These are phyloP conservation scores for Hypotaenidia philippensis DNA, from an alignment of 2,797 vertebrate genomes.

Conservation along the genomic window DNA sequence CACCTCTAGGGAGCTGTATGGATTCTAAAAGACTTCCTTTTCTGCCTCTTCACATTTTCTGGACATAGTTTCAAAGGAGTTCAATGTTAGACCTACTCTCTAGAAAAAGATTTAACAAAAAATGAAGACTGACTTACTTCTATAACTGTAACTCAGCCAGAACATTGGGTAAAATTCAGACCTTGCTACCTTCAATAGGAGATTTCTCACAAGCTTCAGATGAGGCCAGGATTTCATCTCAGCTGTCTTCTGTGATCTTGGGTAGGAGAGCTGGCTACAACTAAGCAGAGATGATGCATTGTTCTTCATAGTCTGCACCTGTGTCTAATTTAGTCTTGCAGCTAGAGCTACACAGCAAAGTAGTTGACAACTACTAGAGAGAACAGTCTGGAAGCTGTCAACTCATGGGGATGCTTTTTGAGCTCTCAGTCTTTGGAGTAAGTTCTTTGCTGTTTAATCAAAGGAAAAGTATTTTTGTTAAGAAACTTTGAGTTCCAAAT, in stretches of 20 bases:
- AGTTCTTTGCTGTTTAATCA: conserved; percentile 29
- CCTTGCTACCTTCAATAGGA: not conserved
- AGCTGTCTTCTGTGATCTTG: not conserved
- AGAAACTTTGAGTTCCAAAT: conserved; percentile 35
- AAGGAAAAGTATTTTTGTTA: conserved; percentile 50
- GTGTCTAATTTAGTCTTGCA: conserved; percentile 50
- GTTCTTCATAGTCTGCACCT: conserved; percentile 40
- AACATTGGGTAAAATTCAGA: not conserved
- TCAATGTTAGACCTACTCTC: not conserved
- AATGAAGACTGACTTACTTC: not conserved
- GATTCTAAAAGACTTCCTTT: not conserved
- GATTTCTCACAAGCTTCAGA: not conserved
- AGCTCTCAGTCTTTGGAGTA: conserved; percentile 2
- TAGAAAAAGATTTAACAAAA: not conserved
- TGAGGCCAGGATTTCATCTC: not conserved
- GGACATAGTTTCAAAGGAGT: not conserved
- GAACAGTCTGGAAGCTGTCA: conserved; percentile 62
- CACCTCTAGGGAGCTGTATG: not conserved
- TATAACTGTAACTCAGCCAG: not conserved
- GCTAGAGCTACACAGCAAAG: conserved; percentile 15
- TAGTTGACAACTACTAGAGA: conserved; percentile 38
- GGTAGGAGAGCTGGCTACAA: not conserved
- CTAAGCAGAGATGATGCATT: conserved; percentile 34
- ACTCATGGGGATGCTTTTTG: conserved; percentile 2
- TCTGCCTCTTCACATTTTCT: not conserved